Conservation (phyloP, 1,140 invertebrate genomes). For the Hycleus phaleratus region DNA sequence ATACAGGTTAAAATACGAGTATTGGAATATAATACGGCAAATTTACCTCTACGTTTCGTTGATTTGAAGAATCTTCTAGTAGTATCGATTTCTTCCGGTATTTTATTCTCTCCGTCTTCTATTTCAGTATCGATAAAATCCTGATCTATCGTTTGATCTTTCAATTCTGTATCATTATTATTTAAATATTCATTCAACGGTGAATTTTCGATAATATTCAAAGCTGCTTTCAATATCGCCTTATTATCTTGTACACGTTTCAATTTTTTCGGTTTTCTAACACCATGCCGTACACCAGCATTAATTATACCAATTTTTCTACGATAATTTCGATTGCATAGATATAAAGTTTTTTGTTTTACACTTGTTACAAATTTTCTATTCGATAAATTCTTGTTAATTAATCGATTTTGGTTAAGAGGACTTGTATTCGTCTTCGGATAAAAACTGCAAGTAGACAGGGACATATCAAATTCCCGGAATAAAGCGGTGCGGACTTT, state of each 20-base stretch:
- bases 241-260: conserved; percentile 1
- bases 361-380: conserved; percentile 17
- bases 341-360: conserved; percentile 8
- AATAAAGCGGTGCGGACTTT: conserved; percentile 38
- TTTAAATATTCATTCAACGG: conserved; percentile 35
- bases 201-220: conserved; percentile 32
- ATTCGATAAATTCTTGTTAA: conserved; percentile 8
- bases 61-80: conserved; percentile 37
- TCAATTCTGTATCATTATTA: not conserved
- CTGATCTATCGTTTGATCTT: too few species aligned
- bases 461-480: conserved; percentile 31
- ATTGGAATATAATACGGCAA: too few species aligned
- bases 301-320: conserved; percentile 45
- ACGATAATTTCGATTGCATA: too few species aligned
- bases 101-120: too few species aligned
- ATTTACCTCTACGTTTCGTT: conserved; percentile 8
- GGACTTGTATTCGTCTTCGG: conserved; percentile 35
- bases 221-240: conserved; percentile 25
- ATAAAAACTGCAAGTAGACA: conserved; percentile 49
- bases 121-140: too few species aligned
- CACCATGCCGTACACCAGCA: conserved; percentile 47
- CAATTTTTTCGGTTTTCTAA: conserved; percentile 41
- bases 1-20: too few species aligned
- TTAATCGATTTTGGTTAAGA: not conserved
- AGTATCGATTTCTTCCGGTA: not conserved